A percentile compares a stretch with the other conserved stretches of the same genome.
Conservation (phyloP, 2,888 invertebrate species). For the Hymenopus coronatus region DNA sequence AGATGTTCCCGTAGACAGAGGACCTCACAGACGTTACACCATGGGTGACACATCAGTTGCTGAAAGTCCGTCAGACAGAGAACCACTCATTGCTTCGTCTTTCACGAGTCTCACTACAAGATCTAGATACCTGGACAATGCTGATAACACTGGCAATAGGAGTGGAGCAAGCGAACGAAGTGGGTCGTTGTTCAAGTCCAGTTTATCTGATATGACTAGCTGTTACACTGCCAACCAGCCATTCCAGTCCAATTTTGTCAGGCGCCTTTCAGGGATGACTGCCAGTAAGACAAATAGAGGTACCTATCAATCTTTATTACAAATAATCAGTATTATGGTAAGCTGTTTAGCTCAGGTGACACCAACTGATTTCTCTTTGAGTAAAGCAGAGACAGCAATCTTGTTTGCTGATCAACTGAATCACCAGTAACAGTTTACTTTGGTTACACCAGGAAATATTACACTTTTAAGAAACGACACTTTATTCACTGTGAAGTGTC, state of each 20-base stretch:
- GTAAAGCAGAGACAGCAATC: too few relatives aligned
- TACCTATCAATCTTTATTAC: background rate
- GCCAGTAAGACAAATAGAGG: background rate
- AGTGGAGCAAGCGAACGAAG: background rate
- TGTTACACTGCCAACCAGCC: background rate
- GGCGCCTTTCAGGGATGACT: background rate
- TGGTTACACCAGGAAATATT: too few relatives aligned
- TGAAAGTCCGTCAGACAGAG: background rate
- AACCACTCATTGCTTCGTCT: background rate
- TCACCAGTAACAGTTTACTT: too few relatives aligned
- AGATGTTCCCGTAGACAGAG: constrained; percentile 48
- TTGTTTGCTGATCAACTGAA: too few relatives aligned
- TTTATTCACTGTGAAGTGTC: too few relatives aligned
- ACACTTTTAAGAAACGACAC: too few relatives aligned
- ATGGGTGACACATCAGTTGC: background rate
- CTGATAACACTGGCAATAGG: background rate
- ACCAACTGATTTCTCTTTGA: too few relatives aligned
- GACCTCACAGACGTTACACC: background rate
- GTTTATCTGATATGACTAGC: background rate
- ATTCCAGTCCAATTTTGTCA: background rate
- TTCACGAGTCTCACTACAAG: background rate
- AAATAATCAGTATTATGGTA: too few relatives aligned
- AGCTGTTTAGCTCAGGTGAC: too few relatives aligned
- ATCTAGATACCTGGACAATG: background rate
- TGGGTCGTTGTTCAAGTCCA: background rate